Base-by-base conservation (phyloP, 2,888 invertebrate species). In the Podotricha telesiphe region DNA sequence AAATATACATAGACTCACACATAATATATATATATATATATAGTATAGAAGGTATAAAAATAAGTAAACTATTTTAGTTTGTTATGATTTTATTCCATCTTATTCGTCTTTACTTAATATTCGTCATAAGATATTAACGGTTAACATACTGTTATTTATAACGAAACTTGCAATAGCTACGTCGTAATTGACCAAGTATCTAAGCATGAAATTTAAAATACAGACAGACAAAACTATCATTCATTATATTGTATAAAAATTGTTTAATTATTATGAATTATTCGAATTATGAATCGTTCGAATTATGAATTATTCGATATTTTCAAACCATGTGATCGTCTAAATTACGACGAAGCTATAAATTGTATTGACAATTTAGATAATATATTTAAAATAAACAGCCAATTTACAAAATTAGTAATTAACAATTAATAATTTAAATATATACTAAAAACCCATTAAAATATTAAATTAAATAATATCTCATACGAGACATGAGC, bases 41-140 rank as follows among this genome's bases (percentile, higher is more conserved):
- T n/a, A n/a, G n/a, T n/a, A n/a, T n/a, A 19, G 11, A n/a, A 20
- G 13, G 51, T 8, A 34, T 13, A 15, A 13, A 61, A 69, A 65
- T 65, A 42, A 69, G 64, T 61, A 71, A 76, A 74, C 74, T 51
- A 72, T 70, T 8, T 72, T 66, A 64, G 69, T 51, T 63, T 65
- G 61, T 85, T 82, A 86, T 78, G 86, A 86, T 84, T 90, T 89
- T 89, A 92, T 87, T 90, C 86, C 86, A 82, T 84, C 85, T 88
- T 89, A 88, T 85, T 86, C 82, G 45, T 86, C 84, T 84, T 79
- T 80, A 85, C 82, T 85, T 87, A 86, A 88, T 91, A 89, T 85
- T 88, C 85, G 83, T 91, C 91, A 92, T 91, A 92, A 91, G 92
- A 91, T 89, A 89, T 82, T 89, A 91, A 91, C 86, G 84, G 86